Evolutionary conservation across 2,113 vertebrate species (phyloP).

Genomic region (Bettongia penicillata): DNA sequence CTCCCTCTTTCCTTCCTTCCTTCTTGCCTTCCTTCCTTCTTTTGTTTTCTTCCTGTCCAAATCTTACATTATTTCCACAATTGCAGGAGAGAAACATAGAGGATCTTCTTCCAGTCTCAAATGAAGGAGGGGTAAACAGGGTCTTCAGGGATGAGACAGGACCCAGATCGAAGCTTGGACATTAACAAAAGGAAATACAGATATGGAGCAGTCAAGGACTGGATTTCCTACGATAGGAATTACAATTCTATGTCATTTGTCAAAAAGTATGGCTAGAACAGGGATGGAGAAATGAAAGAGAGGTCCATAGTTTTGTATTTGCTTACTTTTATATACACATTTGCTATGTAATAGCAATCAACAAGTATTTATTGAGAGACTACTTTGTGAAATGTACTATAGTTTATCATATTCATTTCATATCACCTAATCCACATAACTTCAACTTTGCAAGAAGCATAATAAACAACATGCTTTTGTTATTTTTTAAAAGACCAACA

Average conservation of each 20-base stretch:
- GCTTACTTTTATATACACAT: background rate
- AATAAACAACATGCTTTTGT: background rate
- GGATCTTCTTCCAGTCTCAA: background rate
- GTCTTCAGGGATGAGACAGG: background rate
- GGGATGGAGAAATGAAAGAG: background rate
- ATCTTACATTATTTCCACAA: background rate
- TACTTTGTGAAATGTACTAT: background rate
- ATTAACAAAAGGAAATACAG: background rate
- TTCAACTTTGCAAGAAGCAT: conserved; percentile 24
- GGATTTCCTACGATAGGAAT: background rate
- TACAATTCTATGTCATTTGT: background rate
- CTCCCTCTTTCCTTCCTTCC: too few species aligned
- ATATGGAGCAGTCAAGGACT: background rate
- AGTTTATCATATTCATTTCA: conserved; percentile 53
- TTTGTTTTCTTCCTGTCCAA: background rate
- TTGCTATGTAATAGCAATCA: background rate
- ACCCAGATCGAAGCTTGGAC: background rate
- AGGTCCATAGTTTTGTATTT: background rate
- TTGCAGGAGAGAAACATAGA: background rate
- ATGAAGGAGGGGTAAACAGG: background rate
- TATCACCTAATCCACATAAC: conserved; percentile 46
- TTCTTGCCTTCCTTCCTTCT: background rate
- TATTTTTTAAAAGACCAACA: conserved; percentile 25
- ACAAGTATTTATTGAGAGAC: background rate
- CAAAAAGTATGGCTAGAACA: background rate